A percentile compares a stretch with the other conserved stretches of the same genome.
phyloP scores from a whole-genome alignment of 2,113 vertebrate genomes.

The Catharus fuscescens region DNA sequence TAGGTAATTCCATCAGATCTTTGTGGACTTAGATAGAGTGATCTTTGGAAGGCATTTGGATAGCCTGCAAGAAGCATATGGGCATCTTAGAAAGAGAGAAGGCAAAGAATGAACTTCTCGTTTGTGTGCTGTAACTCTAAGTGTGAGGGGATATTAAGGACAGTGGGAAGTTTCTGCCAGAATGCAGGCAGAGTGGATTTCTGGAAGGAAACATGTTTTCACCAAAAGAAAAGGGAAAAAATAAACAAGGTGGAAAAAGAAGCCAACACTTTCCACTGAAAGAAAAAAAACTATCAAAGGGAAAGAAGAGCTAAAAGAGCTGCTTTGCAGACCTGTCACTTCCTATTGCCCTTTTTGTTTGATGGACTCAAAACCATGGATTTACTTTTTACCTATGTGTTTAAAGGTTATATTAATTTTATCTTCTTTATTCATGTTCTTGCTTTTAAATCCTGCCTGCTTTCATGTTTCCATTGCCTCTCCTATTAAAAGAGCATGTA shows the following conservation, averaged over 20 bases:
- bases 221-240: constrained; percentile 23
- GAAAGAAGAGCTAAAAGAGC: neutral
- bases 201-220: constrained; percentile 44
- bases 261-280: constrained; percentile 19
- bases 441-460: neutral
- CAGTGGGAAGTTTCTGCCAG: constrained; percentile 16
- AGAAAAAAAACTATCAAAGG: neutral
- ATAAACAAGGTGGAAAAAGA: constrained; percentile 26
- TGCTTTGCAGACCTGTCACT: neutral
- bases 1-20: constrained; percentile 45
- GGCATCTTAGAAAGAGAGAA: neutral
- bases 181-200: neutral
- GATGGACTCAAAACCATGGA: neutral
- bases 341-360: neutral
- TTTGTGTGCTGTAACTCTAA: neutral
- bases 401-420: neutral
- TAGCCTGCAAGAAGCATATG: neutral
- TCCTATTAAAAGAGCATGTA: neutral
- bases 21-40: neutral
- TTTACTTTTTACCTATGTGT: neutral
- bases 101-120: neutral
- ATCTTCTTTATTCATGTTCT: neutral
- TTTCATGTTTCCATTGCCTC: neutral
- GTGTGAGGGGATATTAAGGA: constrained; percentile 3
- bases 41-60: constrained; percentile 7